Evolutionary conservation across 2,797 vertebrate genomes (phyloP), one percentile per base, ranked within the genome.

Genomic region (Typhlichthys eigenmanni): DNA sequence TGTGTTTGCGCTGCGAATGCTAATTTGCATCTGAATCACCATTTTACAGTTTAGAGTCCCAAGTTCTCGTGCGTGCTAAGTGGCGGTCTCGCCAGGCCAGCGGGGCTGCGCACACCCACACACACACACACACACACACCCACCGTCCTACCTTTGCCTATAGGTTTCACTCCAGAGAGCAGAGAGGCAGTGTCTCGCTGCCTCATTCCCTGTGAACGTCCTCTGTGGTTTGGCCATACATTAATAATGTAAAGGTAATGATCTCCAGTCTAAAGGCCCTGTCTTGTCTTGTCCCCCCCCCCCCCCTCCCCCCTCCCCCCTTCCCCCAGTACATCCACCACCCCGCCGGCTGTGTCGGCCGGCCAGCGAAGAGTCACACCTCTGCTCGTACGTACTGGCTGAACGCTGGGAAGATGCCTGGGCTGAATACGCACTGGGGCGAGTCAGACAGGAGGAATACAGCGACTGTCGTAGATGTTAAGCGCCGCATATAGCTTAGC

Each of bases 191-290:
- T 75, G 73, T 51, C 69, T 79, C 73, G 74, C 70, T 71, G 73
- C 76, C 79, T 87, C 83, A 79, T 81, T 83, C 81, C 83, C 86
- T 88, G 82, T 78, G 77, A 84, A 81, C 82, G 89, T 89, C 91
- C 91, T 92, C 83, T 91, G 91, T 89, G 91, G 90, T 92, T 90
- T 90, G 78, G 79, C 85, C 79, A 83, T 90, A 90, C 87, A 89
- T 91, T 89, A 90, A 92, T 92, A 91, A 92, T 92, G 89, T 90
- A 92, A 92, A 91, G 81, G 90, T 90, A 92, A 90, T 87, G 88
- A 92, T 91, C 91, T 88, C 89, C 82, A 82, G 88, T 90, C 91
- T 90, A 90, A 92, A 91, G 91, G 87, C 84, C 85, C 83, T 86
- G 87, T 88, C 87, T 78, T 81, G 82, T 80, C 81, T 82, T 81